phyloP scores from a whole-genome alignment of 1,140 invertebrate genomes.

The Macrostomum lignano region DNA sequence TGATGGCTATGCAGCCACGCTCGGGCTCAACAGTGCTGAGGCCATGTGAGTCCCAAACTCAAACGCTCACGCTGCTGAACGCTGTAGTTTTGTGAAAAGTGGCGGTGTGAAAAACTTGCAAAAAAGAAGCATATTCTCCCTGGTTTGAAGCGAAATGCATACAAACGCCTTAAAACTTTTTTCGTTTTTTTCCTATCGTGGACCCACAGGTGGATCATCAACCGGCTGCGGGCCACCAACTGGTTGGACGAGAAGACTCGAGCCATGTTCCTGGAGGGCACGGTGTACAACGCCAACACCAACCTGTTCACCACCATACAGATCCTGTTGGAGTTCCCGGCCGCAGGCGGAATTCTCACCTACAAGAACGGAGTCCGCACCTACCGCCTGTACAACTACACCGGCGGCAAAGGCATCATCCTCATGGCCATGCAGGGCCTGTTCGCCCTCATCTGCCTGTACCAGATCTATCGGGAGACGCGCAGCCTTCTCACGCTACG shows the following conservation, averaged over 20 bases:
- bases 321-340: slow-evolving; percentile 25
- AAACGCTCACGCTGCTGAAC: no score
- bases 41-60: no score
- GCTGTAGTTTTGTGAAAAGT: no score
- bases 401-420: slow-evolving; percentile 11
- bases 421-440: slow-evolving; percentile 13
- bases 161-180: no score
- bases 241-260: slow-evolving; percentile 32
- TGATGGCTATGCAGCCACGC: no score
- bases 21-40: no score
- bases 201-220: slow-evolving; percentile 12
- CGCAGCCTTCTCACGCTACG: slow-evolving; percentile 11
- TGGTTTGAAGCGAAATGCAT: no score
- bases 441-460: slow-evolving; percentile 11
- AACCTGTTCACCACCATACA: slow-evolving; percentile 13
- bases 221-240: slow-evolving; percentile 14
- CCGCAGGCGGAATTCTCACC: slow-evolving; percentile 21
- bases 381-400: slow-evolving; percentile 14
- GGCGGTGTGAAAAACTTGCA: no score
- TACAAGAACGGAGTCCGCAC: slow-evolving; percentile 15
- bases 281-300: slow-evolving; percentile 28
- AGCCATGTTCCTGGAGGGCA: slow-evolving; percentile 31
- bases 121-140: no score
- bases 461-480: slow-evolving; percentile 9
- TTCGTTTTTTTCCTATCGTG: no score